phyloP scores from a whole-genome alignment of 2,797 vertebrate species.

The Siniperca scherzeri region DNA sequence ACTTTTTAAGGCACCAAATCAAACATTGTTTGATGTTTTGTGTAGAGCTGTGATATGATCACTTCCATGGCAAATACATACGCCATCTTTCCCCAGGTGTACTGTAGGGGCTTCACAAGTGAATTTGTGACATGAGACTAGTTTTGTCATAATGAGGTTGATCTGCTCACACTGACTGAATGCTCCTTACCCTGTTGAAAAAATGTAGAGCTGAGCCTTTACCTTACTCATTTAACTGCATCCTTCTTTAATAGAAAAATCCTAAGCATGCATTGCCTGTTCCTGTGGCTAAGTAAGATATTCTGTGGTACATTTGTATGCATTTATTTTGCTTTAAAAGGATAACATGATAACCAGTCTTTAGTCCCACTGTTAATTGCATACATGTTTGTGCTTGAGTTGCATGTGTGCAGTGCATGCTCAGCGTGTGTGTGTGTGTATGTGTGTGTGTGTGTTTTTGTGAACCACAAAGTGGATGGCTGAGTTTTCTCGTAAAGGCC shows the following conservation, averaged over 20 bases:
- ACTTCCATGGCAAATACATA: slow-evolving; percentile 58
- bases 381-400: slow-evolving; percentile 69
- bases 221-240: neutral
- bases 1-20: slow-evolving; percentile 74
- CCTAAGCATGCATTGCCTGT: neutral
- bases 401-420: slow-evolving; percentile 63
- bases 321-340: slow-evolving; percentile 31
- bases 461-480: slow-evolving; percentile 78
- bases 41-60: slow-evolving; percentile 65
- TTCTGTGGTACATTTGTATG: neutral
- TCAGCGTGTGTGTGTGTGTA: neutral
- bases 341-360: slow-evolving; percentile 26
- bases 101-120: slow-evolving; percentile 41
- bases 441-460: slow-evolving; percentile 33
- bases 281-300: slow-evolving; percentile 1
- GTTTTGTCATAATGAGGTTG: slow-evolving; percentile 80
- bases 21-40: slow-evolving; percentile 74
- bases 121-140: slow-evolving; percentile 68
- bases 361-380: slow-evolving; percentile 51
- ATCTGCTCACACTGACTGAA: slow-evolving; percentile 47
- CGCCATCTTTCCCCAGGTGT: slow-evolving; percentile 75
- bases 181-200: slow-evolving; percentile 20
- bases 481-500: slow-evolving; percentile 80
- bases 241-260: slow-evolving; percentile 1
- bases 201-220: slow-evolving; percentile 15